These are phyloP conservation scores for Julus scandinavius DNA, from an alignment of 2,888 invertebrate species.

Conservation along the genomic window DNA sequence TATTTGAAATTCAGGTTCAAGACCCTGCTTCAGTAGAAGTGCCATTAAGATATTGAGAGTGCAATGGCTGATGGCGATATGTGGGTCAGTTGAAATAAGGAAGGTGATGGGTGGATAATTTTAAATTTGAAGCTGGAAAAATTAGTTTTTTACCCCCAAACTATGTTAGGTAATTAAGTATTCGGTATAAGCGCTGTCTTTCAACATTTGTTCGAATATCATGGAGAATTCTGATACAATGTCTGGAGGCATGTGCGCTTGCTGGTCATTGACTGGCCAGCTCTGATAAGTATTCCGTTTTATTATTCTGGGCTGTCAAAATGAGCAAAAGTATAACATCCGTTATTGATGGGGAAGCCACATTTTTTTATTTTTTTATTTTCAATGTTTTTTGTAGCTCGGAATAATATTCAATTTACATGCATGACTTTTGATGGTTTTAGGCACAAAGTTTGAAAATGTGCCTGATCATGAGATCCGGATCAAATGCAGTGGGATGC, in stretches of 20 bases:
- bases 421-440: neutral
- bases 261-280: neutral
- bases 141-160: neutral
- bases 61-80: slow-evolving; percentile 35
- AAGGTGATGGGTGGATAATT: slow-evolving; percentile 16
- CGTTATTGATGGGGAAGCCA: neutral
- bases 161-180: neutral
- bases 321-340: neutral
- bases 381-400: neutral
- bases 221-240: too few species aligned
- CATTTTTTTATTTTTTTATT: too few species aligned
- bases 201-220: neutral
- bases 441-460: too few species aligned
- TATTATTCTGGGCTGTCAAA: neutral
- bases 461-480: too few species aligned
- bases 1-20: slow-evolving; percentile 16
- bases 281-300: neutral
- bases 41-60: slow-evolving; percentile 30
- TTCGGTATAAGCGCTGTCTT: neutral
- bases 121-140: neutral
- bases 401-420: neutral
- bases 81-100: slow-evolving; percentile 21
- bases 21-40: slow-evolving; percentile 21
- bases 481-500: too few species aligned
- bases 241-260: neutral